These are phyloP conservation scores for Macrotis lagotis DNA, from an alignment of 2,113 vertebrate genomes.

Conservation along the genomic window DNA sequence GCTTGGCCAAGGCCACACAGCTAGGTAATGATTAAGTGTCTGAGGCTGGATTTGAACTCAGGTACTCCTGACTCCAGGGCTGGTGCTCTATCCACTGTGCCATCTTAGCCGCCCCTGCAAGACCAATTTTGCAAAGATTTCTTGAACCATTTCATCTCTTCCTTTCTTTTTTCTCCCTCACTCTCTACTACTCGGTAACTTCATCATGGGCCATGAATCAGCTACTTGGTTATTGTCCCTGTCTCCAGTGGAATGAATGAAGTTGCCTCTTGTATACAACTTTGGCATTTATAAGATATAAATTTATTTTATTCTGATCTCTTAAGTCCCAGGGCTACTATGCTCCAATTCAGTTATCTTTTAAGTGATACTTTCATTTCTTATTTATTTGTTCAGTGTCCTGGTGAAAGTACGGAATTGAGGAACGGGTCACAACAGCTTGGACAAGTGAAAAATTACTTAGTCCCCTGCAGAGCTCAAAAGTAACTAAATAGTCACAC, in stretches of 20 bases:
- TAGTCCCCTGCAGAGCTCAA: too few relatives aligned
- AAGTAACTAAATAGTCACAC: too few relatives aligned
- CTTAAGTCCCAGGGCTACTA: background rate
- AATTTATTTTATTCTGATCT: background rate
- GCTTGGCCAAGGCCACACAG: too few relatives aligned
- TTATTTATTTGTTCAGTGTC: too few relatives aligned
- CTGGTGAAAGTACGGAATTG: too few relatives aligned
- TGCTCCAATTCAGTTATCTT: constrained; percentile 8
- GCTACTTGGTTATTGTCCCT: background rate
- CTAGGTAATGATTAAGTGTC: too few relatives aligned
- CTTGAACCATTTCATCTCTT: background rate
- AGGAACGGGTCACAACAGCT: too few relatives aligned
- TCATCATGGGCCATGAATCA: background rate
- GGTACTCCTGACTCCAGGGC: too few relatives aligned
- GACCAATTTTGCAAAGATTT: background rate
- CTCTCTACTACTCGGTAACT: background rate
- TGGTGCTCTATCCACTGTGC: too few relatives aligned
- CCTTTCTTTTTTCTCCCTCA: background rate
- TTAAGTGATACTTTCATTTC: background rate
- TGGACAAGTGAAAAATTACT: too few relatives aligned
- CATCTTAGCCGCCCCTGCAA: too few relatives aligned
- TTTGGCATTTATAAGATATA: background rate
- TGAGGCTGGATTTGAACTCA: too few relatives aligned
- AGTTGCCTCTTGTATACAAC: background rate
- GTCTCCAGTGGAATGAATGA: background rate